A percentile compares a stretch with the other conserved stretches of the same genome.
Conservation (phyloP, 2,888 invertebrate species). For the Limnephilus rhombicus region DNA sequence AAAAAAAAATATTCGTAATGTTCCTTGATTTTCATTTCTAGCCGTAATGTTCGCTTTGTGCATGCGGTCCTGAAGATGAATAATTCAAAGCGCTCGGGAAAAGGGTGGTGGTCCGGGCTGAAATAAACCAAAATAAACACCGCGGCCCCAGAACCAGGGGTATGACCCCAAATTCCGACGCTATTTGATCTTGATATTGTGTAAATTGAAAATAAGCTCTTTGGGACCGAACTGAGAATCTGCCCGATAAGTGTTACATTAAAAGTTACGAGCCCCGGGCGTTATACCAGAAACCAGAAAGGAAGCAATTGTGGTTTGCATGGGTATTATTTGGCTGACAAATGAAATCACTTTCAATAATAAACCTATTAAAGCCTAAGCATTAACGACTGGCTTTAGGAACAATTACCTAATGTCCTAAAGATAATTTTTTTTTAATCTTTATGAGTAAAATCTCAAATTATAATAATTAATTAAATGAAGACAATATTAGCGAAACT, state of each 20-base stretch:
- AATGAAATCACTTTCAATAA: neutral
- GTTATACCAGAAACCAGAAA: neutral
- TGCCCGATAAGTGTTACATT: constrained; percentile 32
- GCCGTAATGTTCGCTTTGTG: constrained; percentile 29
- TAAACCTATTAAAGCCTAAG: neutral
- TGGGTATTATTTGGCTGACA: neutral
- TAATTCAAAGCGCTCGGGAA: constrained; percentile 23
- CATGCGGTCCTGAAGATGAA: constrained; percentile 33
- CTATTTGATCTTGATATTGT: constrained; percentile 43
- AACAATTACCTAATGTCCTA: neutral
- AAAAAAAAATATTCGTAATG: neutral
- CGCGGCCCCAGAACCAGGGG: neutral
- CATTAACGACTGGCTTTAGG: neutral
- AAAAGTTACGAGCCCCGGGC: constrained; percentile 24
- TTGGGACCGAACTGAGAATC: constrained; percentile 18
- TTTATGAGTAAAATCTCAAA: too few relatives aligned
- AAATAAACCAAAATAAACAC: constrained; percentile 23
- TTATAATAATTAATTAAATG: too few relatives aligned
- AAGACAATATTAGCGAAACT: too few relatives aligned
- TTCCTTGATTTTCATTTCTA: constrained; percentile 15
- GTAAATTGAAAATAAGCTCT: constrained; percentile 36
- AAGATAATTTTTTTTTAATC: too few relatives aligned
- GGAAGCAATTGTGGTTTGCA: neutral
- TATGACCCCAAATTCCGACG: constrained; percentile 10
- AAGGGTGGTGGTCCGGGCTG: constrained; percentile 27